Percentiles rank a stretch among this genome's conserved stretches.
These are phyloP conservation scores for Coenonympha arcania DNA, from an alignment of 2,888 invertebrate species.

Conservation along the genomic window DNA sequence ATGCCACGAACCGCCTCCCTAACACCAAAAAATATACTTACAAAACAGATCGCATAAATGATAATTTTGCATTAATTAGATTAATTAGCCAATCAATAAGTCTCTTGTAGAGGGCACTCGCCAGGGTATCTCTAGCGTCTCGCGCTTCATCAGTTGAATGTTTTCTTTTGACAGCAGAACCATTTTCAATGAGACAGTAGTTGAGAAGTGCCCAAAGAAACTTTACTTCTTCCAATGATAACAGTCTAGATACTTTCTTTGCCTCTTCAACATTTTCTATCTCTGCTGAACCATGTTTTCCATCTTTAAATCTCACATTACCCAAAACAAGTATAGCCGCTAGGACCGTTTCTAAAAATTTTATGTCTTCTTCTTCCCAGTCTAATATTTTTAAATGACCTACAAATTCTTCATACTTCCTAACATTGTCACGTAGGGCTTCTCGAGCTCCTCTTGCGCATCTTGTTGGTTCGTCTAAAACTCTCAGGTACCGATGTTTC, in stretches of 20 bases:
- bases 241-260: constrained; percentile 80
- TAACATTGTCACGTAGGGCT: constrained; percentile 77
- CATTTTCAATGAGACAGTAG: constrained; percentile 85
- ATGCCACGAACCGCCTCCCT: background rate
- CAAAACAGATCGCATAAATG: constrained; percentile 89
- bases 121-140: constrained; percentile 87
- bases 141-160: constrained; percentile 87
- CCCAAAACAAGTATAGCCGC: constrained; percentile 86
- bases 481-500: constrained; percentile 82
- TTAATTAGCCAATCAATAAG: constrained; percentile 92
- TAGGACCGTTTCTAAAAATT: constrained; percentile 79
- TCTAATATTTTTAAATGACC: constrained; percentile 78
- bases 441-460: constrained; percentile 77
- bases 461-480: constrained; percentile 72
- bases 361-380: constrained; percentile 80
- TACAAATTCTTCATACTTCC: constrained; percentile 77
- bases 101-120: constrained; percentile 87
- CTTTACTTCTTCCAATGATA: constrained; percentile 86
- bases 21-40: constrained; percentile 66
- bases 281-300: constrained; percentile 78
- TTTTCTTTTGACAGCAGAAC: constrained; percentile 77
- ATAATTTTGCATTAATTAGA: constrained; percentile 86
- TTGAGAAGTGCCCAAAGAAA: constrained; percentile 89
- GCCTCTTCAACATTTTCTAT: constrained; percentile 82
- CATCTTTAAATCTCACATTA: constrained; percentile 83